Base-by-base conservation (phyloP, 2,797 vertebrate species). In the Hafferia zeledoni region DNA sequence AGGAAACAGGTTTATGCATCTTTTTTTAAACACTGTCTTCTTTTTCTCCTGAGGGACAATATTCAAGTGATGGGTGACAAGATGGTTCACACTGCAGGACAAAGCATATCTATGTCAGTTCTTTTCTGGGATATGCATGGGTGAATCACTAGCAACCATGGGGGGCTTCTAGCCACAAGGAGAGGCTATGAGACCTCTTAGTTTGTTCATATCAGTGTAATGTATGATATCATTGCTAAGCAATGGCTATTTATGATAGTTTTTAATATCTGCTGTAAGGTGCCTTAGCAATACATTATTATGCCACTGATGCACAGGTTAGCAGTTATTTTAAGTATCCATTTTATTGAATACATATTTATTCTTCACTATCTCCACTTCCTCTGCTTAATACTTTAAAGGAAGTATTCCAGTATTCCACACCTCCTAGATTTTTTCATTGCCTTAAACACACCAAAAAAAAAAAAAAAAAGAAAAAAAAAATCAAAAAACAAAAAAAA, bases 321-420 rank as follows among this genome's bases (percentile, higher is more conserved):
- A 90, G 72, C 57, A 69, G 35, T 39, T 94, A 89, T 86, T 96
- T 95, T 90, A 89, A 79, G 30, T 87, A 82, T 18, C 56, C 59
- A 13, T 90, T 91, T 94, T 68, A 90, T 31, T 94, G 69, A 37
- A 52, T 35, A 37, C 0, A 1, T 76, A 39, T 84, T 77, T 88
- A 16, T 67, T 70, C 41, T 87, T 90, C 79, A 91, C 30, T 52
- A 71, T 69, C 44, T 88, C 80, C 30, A 4, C 43, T 88, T 94
- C 81, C 47, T 28, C 63, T 94, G 60, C 31, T 84, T 84, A 93
- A 56, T 53, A 78, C 55, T 75, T 61, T 69, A 60, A 80, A 89
- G 70, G 64, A 89, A 86, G 41, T 71, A 86, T 80, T 93, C 59
- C 44, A 75, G 22, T 41, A 84, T 57, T 83, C 50, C 3, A 43